Percentiles rank a stretch among this genome's conserved stretches.
These are phyloP conservation scores for Eudasyphora cyanicolor DNA, from an alignment of 2,888 invertebrate species.

Conservation along the genomic window DNA sequence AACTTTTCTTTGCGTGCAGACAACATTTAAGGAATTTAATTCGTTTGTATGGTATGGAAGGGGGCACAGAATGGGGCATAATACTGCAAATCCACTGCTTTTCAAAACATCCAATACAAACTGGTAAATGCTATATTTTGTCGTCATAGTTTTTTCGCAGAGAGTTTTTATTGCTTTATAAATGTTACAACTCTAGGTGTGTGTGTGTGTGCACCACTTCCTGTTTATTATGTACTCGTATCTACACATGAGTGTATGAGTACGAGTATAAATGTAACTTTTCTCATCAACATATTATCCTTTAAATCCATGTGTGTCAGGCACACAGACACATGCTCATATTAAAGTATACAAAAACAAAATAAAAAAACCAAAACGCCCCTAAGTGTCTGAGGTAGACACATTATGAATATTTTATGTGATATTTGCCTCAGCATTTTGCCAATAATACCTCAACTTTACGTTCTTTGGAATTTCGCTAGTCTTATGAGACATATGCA, in stretches of 20 bases:
- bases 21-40: background rate
- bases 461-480: slow-evolving; percentile 32
- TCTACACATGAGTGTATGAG: background rate
- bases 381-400: slow-evolving; percentile 1
- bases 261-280: background rate
- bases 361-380: background rate
- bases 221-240: background rate
- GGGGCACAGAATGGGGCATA: background rate
- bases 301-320: background rate
- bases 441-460: slow-evolving; percentile 49
- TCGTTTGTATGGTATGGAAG: background rate
- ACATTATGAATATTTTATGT: slow-evolving; percentile 44
- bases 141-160: no score
- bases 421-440: slow-evolving; percentile 45
- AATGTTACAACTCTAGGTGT: background rate
- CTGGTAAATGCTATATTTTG: no score
- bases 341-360: background rate
- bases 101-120: no score
- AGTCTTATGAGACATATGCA: slow-evolving; percentile 2
- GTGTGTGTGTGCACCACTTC: background rate
- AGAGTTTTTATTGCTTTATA: background rate
- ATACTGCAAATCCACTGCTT: background rate
- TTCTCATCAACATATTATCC: background rate
- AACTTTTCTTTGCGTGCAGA: no score
- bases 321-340: background rate